Base-by-base conservation (phyloP, 2,113 vertebrate genomes). In the Nesogale talazaci region DNA sequence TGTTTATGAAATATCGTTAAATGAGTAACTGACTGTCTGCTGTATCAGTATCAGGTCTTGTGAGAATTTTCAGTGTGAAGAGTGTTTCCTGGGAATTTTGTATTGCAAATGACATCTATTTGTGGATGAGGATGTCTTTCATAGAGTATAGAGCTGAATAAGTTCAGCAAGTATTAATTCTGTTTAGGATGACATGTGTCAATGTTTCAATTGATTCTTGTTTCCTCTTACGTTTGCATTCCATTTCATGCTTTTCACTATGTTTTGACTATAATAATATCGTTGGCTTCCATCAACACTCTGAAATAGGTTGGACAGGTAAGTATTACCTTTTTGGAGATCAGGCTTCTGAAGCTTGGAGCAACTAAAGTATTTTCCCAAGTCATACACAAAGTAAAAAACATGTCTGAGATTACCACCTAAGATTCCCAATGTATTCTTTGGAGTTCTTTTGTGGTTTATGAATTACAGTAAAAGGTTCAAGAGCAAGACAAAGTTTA, bases 381-480 rank as follows among this genome's bases (percentile, higher is more conserved):
- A 91, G 65, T 61, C 77, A 69, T 31, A 42, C 2, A 34, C 38
- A 72, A 65, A 56, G 12, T 67, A 63, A 77, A 27, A 79, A 81
- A 11, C 56, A 92, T 20, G 42, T 25, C 15, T 93, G 59, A 63
- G n/a, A 63, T 46, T 42, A 70, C 46, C 31, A 67, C 8, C 52
- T 5, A 40, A 20, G 63, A 65, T 57, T 90, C n/a, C 36, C 22
- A n/a, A n/a, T n/a, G 22, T 23, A 1, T 15, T 89, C 36, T 76
- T 38, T 94, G 52, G 20, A 79, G 38, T 91, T 83, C 74, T 91
- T 92, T 90, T 90, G 15, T 59, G 59, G n/a, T 95, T 27, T 76
- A 40, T 52, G 38, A 65, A 59, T 86, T 65, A 83, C 38, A 91
- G 52, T 75, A 77, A 69, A 10, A 65, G 52, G 85, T 75, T 70